These are phyloP conservation scores for Oryctes rhinoceros DNA, from an alignment of 1,140 invertebrate genomes.

Conservation along the genomic window DNA sequence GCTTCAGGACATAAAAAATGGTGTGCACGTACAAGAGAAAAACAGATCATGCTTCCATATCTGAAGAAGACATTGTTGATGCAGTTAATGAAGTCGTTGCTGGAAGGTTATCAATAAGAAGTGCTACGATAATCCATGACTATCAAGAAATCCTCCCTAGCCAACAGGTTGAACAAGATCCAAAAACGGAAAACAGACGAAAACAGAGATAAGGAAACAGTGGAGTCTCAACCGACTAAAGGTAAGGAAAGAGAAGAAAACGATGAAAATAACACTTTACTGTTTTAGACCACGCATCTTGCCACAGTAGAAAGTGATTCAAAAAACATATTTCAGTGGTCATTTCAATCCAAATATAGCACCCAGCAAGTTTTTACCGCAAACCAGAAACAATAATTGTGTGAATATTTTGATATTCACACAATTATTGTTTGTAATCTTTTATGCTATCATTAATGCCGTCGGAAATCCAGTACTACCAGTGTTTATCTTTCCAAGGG, in stretches of 20 bases:
- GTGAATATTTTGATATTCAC: constrained; percentile 54
- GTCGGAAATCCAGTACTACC: too few relatives aligned
- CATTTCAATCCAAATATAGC: constrained; percentile 30
- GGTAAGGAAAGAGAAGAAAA: background rate
- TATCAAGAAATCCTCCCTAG: constrained; percentile 23
- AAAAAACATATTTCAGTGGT: constrained; percentile 20
- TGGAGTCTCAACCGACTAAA: constrained; percentile 21
- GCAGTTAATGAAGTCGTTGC: constrained; percentile 12
- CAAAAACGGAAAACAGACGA: background rate
- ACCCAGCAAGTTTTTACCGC: constrained; percentile 38
- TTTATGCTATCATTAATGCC: too few relatives aligned
- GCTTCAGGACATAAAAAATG: too few relatives aligned
- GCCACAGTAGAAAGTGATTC: constrained; percentile 40
- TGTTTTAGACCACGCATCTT: background rate
- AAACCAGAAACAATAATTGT: constrained; percentile 38
- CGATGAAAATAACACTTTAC: constrained; percentile 7
- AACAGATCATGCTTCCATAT: too few relatives aligned
- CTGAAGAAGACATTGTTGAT: background rate
- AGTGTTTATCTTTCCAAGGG: too few relatives aligned
- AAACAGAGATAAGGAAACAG: constrained; percentile 26
- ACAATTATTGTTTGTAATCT: too few relatives aligned
- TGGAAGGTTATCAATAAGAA: constrained; percentile 33
- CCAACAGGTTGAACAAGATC: constrained; percentile 20
- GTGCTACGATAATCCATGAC: background rate
- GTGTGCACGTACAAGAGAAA: too few relatives aligned